These are phyloP conservation scores for Neosilurus mollespiculum DNA, from an alignment of 2,797 vertebrate species.

Conservation along the genomic window DNA sequence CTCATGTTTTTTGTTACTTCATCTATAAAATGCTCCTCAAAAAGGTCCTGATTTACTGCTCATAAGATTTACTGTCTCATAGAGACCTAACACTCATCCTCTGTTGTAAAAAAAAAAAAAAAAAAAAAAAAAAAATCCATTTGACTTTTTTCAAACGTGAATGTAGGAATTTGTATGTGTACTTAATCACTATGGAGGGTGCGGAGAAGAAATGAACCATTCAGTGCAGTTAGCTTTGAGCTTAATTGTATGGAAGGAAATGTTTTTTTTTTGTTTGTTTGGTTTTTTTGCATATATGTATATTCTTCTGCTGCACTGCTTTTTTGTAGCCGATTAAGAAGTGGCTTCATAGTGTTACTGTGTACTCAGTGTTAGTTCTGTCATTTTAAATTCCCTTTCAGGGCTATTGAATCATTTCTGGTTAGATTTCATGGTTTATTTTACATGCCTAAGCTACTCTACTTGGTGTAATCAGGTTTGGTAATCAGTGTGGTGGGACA, in stretches of 20 bases:
- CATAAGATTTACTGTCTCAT: slow-evolving; percentile 17
- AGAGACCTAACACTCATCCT: slow-evolving; percentile 1
- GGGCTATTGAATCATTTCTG: slow-evolving; percentile 17
- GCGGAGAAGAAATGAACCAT: slow-evolving; percentile 11
- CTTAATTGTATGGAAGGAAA: neutral
- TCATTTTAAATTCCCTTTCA: slow-evolving; percentile 12
- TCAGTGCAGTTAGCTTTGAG: neutral
- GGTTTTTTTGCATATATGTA: neutral
- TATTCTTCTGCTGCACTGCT: neutral
- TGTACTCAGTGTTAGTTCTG: neutral
- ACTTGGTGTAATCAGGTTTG: slow-evolving; percentile 21
- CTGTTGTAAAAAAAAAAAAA: neutral
- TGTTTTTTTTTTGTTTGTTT: neutral
- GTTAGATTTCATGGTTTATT: slow-evolving; percentile 27
- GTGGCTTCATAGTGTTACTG: neutral
- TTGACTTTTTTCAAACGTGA: slow-evolving; percentile 16
- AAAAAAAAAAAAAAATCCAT: neutral
- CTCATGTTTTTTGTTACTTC: neutral
- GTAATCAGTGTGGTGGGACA: slow-evolving; percentile 4
- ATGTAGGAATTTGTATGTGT: slow-evolving; percentile 9
- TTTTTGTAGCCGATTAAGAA: neutral
- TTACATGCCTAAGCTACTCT: slow-evolving; percentile 10
- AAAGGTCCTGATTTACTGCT: slow-evolving; percentile 50
- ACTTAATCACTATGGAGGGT: neutral
- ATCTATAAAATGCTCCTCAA: slow-evolving; percentile 27